Evolutionary conservation across 2,888 invertebrate species (phyloP).

Genomic region (Noctuana brunneofusca): DNA sequence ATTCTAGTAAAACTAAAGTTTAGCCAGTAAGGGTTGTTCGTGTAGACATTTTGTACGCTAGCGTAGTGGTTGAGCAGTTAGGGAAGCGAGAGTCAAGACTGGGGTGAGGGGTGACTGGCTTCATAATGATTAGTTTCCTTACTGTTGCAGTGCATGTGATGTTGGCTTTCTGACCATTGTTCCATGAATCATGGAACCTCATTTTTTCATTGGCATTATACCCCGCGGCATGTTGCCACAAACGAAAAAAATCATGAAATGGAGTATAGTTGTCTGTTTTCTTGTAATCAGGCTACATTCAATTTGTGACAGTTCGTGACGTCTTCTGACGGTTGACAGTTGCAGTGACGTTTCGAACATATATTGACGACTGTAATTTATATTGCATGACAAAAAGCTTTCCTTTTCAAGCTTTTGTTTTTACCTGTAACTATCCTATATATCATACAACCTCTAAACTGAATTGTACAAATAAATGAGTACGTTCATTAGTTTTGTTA

Average conservation of each 20-base stretch:
- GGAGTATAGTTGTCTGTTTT: not conserved
- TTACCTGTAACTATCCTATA: too few relatives aligned
- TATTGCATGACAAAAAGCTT: not conserved
- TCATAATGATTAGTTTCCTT: not conserved
- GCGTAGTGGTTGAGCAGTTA: conserved; percentile 52
- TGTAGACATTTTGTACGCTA: conserved; percentile 52
- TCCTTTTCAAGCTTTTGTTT: not conserved
- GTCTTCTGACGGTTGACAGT: not conserved
- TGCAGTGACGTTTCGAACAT: not conserved
- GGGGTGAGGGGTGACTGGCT: conserved; percentile 43
- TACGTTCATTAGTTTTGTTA: too few relatives aligned
- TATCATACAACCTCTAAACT: too few relatives aligned
- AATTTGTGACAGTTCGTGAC: not conserved
- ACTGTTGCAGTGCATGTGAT: not conserved
- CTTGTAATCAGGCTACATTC: not conserved
- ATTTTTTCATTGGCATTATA: too few relatives aligned
- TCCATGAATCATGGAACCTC: too few relatives aligned
- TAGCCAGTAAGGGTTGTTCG: conserved; percentile 17
- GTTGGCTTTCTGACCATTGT: not conserved
- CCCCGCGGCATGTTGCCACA: too few relatives aligned
- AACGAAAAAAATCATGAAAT: too few relatives aligned
- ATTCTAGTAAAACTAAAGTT: not conserved
- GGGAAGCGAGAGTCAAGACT: conserved; percentile 64
- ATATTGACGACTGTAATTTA: not conserved
- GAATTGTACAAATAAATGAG: too few relatives aligned